Conservation (phyloP, 2,797 vertebrate genomes). For the Melanotaenia parkinsoni region DNA sequence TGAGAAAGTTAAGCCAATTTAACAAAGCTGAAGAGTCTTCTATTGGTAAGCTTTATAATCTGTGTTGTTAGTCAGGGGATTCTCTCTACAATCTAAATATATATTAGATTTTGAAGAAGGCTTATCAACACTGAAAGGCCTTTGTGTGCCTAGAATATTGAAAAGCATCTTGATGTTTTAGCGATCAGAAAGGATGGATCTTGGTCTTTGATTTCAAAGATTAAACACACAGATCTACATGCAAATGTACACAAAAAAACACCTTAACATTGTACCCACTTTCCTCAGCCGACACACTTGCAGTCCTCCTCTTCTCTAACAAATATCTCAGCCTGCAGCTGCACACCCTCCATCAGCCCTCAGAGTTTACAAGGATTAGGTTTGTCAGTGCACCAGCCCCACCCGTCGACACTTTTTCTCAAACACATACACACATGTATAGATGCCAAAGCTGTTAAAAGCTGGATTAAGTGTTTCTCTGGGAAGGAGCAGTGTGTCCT, state of each 20-base stretch:
- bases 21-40: conserved; percentile 8
- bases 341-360: conserved; percentile 74
- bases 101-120: conserved; percentile 54
- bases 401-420: conserved; percentile 53
- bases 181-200: conserved; percentile 40
- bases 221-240: conserved; percentile 8
- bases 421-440: conserved; percentile 50
- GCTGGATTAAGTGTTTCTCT: conserved; percentile 77
- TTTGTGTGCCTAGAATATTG: conserved; percentile 55
- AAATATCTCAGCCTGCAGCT: conserved; percentile 75
- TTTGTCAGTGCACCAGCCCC: conserved; percentile 72
- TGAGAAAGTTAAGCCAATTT: conserved; percentile 13
- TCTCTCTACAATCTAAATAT: conserved; percentile 39
- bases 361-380: conserved; percentile 79
- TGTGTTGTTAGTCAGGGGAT: conserved; percentile 30
- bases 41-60: conserved; percentile 29
- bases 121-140: conserved; percentile 43
- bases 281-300: conserved; percentile 30
- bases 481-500: conserved; percentile 65
- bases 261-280: conserved; percentile 10
- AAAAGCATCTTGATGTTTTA: conserved; percentile 50
- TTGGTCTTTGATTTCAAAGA: conserved; percentile 27
- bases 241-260: conserved; percentile 11
- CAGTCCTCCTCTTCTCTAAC: conserved; percentile 31
- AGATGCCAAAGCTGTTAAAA: conserved; percentile 78